Conservation (phyloP, 1,140 invertebrate genomes). For the Leptinotarsa texana region DNA sequence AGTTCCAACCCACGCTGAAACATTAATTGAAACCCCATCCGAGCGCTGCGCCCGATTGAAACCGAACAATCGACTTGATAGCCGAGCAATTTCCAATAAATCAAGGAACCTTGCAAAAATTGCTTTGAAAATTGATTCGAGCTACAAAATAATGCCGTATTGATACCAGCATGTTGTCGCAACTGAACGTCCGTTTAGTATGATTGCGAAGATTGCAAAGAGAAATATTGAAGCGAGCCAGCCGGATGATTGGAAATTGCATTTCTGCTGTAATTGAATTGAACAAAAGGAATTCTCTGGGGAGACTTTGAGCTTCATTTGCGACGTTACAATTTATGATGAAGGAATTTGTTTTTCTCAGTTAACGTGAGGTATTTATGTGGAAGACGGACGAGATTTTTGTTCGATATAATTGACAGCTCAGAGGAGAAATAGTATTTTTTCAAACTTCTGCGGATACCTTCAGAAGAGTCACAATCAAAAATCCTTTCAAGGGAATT, state of each 20-base stretch:
- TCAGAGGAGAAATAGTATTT: too few relatives aligned
- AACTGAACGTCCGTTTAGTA: background rate
- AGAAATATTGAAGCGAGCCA: background rate
- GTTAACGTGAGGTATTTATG: too few relatives aligned
- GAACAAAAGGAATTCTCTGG: background rate
- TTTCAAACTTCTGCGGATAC: too few relatives aligned
- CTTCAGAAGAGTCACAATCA: too few relatives aligned
- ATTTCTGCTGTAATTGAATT: background rate
- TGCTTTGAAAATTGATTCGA: background rate
- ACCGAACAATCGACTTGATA: background rate
- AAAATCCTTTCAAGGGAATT: too few relatives aligned
- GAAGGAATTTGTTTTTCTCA: too few relatives aligned
- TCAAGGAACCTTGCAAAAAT: background rate
- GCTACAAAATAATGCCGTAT: slow-evolving; percentile 2
- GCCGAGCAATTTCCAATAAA: background rate
- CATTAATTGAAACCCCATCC: too few relatives aligned
- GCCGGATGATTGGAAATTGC: background rate
- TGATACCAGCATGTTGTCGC: background rate
- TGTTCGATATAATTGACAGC: too few relatives aligned
- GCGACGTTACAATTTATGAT: too few relatives aligned
- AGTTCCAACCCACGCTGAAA: too few relatives aligned
- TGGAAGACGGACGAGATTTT: too few relatives aligned
- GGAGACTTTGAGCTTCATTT: too few relatives aligned
- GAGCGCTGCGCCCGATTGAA: background rate
- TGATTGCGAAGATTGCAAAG: background rate